Evolutionary conservation across 1,140 invertebrate genomes (phyloP).

Genomic region (Drosophila parvula): DNA sequence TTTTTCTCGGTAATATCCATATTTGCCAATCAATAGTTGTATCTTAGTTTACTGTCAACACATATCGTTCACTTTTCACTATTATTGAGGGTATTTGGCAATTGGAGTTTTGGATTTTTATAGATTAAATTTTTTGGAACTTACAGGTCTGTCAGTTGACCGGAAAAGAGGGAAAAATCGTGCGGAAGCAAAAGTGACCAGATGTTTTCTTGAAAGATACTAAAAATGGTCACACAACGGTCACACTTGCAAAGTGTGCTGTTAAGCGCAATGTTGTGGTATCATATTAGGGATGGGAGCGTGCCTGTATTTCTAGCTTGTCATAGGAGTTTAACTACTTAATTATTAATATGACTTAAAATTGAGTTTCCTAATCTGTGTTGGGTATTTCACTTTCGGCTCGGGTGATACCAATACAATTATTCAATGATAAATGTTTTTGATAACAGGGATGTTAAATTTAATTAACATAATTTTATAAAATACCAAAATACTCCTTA

Average conservation of each 20-base stretch:
- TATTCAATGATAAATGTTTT: neutral
- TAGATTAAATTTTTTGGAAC: slow-evolving; percentile 60
- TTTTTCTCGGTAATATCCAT: neutral
- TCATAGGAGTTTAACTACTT: neutral
- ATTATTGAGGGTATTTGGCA: slow-evolving; percentile 18
- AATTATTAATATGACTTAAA: neutral
- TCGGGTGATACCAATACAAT: neutral
- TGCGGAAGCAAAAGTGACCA: slow-evolving; percentile 39
- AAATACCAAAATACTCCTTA: neutral
- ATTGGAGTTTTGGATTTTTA: slow-evolving; percentile 39
- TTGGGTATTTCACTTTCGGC: no score
- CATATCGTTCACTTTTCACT: slow-evolving; percentile 17
- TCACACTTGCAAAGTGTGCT: neutral
- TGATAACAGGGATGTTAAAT: neutral
- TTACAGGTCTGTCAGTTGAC: slow-evolving; percentile 82
- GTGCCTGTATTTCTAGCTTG: neutral
- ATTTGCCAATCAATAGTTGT: slow-evolving; percentile 14
- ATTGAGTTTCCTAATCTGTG: neutral
- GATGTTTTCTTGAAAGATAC: neutral
- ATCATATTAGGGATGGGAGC: slow-evolving; percentile 3
- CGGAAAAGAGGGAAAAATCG: slow-evolving; percentile 80
- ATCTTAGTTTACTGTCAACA: slow-evolving; percentile 5
- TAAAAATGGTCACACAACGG: slow-evolving; percentile 12
- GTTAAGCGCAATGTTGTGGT: slow-evolving; percentile 7
- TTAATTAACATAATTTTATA: neutral